Conservation (phyloP, 2,797 vertebrate species). For the Pseudochaenichthys georgianus region DNA sequence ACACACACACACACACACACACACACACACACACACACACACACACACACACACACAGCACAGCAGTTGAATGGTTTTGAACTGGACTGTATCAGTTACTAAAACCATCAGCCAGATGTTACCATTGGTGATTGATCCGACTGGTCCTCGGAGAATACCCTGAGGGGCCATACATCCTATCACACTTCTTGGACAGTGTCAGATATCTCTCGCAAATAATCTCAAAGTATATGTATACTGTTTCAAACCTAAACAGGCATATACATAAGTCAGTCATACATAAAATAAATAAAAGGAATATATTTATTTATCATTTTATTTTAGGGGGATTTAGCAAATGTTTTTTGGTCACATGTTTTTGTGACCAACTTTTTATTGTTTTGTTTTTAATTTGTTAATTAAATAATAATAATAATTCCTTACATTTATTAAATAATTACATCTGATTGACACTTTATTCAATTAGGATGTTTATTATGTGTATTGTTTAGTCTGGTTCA, state of each 20-base stretch:
- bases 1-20: too few relatives aligned
- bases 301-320: constrained; percentile 19
- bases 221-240: constrained; percentile 32
- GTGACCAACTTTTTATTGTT: too few relatives aligned
- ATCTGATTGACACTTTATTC: neutral
- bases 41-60: too few relatives aligned
- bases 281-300: neutral
- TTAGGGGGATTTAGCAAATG: neutral
- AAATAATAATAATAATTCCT: too few relatives aligned
- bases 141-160: constrained; percentile 57
- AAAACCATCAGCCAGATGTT: constrained; percentile 68
- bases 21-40: too few relatives aligned
- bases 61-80: constrained; percentile 20
- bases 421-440: too few relatives aligned
- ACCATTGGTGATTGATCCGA: constrained; percentile 70
- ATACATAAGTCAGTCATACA: constrained; percentile 8
- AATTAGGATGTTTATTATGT: neutral
- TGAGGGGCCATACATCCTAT: constrained; percentile 48
- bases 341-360: neutral
- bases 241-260: constrained; percentile 48
- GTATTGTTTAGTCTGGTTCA: neutral
- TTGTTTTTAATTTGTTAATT: neutral
- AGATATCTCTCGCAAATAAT: constrained; percentile 44
- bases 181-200: constrained; percentile 32
- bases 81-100: constrained; percentile 38